These are phyloP conservation scores for Corydoras sp. DNA, from an alignment of 2,113 vertebrate genomes.

Conservation along the genomic window DNA sequence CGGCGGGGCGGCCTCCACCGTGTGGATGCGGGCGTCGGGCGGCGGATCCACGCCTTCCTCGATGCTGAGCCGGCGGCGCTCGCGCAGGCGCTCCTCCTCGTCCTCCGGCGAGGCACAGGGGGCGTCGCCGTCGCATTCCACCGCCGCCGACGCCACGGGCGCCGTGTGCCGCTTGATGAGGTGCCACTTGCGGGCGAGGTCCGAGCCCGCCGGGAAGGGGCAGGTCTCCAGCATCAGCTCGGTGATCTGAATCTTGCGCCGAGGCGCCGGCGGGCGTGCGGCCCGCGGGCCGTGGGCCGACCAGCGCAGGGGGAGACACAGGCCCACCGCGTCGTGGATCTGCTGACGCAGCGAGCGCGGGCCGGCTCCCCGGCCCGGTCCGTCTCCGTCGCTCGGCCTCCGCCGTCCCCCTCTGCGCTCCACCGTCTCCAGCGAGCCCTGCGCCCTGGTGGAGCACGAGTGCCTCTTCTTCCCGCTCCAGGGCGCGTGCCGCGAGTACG, in stretches of 20 bases:
- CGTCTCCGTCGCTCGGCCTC: constrained; percentile 40
- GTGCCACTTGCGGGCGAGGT: constrained; percentile 98
- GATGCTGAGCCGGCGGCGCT: constrained; percentile 90
- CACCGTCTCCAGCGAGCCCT: constrained; percentile 79
- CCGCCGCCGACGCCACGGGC: constrained; percentile 70
- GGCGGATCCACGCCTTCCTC: constrained; percentile 97
- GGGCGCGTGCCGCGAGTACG: constrained; percentile 90
- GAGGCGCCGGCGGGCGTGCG: constrained; percentile 76
- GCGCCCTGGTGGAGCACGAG: constrained; percentile 95
- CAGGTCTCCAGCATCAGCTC: constrained; percentile 98
- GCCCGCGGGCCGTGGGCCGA: constrained; percentile 51
- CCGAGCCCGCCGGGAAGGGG: constrained; percentile 96
- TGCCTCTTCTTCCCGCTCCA: constrained; percentile 98
- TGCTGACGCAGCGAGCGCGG: constrained; percentile 83
- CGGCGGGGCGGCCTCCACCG: constrained; percentile 90
- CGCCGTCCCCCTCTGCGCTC: constrained; percentile 47
- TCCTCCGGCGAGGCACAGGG: constrained; percentile 89
- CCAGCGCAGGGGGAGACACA: constrained; percentile 86
- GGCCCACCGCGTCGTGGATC: constrained; percentile 86
- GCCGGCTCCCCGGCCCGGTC: constrained; percentile 60
- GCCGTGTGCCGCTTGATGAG: constrained; percentile 97
- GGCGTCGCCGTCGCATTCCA: constrained; percentile 79
- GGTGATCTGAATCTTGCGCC: constrained; percentile 97
- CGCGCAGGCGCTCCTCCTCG: constrained; percentile 91
- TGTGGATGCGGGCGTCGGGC: constrained; percentile 97